Evolutionary conservation across 2,113 vertebrate genomes (phyloP), one percentile per base, ranked within the genome.

Genomic region (Zeus faber): DNA sequence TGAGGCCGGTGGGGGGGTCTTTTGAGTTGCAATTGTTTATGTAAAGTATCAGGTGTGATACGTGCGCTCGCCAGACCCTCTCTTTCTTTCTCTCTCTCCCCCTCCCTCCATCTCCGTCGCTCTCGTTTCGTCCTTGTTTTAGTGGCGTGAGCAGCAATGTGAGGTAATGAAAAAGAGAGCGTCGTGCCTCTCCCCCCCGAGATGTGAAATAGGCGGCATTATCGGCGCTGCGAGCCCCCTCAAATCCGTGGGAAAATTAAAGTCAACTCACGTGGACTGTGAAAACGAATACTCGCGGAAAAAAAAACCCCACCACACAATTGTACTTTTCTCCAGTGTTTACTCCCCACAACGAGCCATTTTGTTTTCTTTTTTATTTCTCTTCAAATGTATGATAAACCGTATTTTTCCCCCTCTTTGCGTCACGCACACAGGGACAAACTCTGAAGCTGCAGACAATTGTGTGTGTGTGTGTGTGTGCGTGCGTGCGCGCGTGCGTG

Each of bases 21-120:
- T 83, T 87, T 86, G 70, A 83, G 88, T 83, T 85, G 79, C 75
- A 76, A 67, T 82, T 86, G 85, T 82, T 84, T 78, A 82, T 77
- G 77, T 77, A 76, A 76, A 86, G 67, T 76, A 78, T 76, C 60
- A 62, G 62, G 57, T 72, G 47, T 18, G 35, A 63, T 49, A 24
- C 18, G 14, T 45, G 41, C 18, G 21, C 40, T 23, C 25, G 5
- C 40, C 5, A 4, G 9, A 33, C 13, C 13, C 29, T 33, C 29
- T 31, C n/a, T n/a, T n/a, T n/a, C 6, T 33, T 13, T 33, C 29
- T 33, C 6, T 33, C n/a, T n/a, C n/a, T n/a, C n/a, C n/a, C 7
- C 13, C 3, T 7, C 29, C 13, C 29, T 33, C 29, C 13, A 6
- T 31, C 29, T 31, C 2, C 11, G 8, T 8, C 29, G n/a, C n/a